These are phyloP conservation scores for Tenthredo distinguenda DNA, from an alignment of 2,888 invertebrate genomes.

Conservation along the genomic window DNA sequence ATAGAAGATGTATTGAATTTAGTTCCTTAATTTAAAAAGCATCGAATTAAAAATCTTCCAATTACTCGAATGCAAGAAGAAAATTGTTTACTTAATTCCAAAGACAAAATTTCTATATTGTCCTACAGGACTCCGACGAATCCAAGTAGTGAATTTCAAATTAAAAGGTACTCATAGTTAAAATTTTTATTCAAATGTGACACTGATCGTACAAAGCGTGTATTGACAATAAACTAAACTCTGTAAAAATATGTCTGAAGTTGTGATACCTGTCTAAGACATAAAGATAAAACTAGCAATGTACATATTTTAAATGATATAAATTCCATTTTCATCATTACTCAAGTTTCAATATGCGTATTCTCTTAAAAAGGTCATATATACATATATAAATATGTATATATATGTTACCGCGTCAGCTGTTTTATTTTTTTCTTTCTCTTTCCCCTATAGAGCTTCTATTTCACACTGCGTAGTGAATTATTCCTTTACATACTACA, in stretches of 20 bases:
- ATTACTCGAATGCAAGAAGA: background rate
- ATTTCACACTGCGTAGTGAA: slow-evolving; percentile 7
- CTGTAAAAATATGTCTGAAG: background rate
- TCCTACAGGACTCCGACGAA: background rate
- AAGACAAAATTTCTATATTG: background rate
- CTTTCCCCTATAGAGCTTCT: background rate
- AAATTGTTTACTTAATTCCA: background rate
- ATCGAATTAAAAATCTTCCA: background rate
- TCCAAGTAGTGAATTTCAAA: background rate
- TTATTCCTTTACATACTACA: background rate
- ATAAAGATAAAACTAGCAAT: background rate
- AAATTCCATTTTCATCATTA: background rate
- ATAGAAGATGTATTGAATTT: background rate
- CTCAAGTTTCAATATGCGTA: background rate
- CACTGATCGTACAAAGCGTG: slow-evolving; percentile 23
- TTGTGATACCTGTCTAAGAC: background rate
- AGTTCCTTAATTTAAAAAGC: background rate
- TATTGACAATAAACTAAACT: background rate
- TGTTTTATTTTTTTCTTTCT: background rate
- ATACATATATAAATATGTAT: background rate
- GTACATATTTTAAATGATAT: background rate
- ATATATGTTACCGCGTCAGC: background rate
- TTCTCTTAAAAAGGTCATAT: background rate
- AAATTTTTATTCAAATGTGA: slow-evolving; percentile 28
- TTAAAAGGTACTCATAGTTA: slow-evolving; percentile 1